Evolutionary conservation across 2,113 vertebrate species (phyloP).

Genomic region (Eubucco bourcierii): DNA sequence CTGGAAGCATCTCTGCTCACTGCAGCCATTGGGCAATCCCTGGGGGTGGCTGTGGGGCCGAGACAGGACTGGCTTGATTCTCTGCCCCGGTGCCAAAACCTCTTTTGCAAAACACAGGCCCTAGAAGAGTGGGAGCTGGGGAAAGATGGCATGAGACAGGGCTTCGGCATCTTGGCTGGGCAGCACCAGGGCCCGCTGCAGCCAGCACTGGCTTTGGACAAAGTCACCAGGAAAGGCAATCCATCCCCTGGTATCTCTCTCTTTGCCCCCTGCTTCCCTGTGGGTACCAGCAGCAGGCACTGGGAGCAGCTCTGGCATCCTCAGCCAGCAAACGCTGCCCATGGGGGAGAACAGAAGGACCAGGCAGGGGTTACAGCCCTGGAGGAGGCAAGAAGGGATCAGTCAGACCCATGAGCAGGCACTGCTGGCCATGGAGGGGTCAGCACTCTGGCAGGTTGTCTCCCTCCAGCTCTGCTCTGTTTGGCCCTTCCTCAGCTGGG

Average conservation of each 20-base stretch:
- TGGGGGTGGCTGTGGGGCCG: fast-evolving
- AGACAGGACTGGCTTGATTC: background rate
- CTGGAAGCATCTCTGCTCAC: background rate
- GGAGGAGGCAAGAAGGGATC: background rate
- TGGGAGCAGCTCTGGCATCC: background rate
- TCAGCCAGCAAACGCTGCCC: background rate
- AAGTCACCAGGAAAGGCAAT: background rate
- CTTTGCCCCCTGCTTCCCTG: background rate
- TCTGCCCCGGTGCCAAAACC: background rate
- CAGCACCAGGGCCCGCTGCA: background rate
- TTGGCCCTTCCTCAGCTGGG: background rate
- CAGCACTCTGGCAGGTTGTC: background rate
- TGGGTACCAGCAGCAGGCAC: background rate
- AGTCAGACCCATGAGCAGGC: fast-evolving
- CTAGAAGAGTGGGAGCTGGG: background rate
- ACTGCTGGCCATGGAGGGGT: background rate
- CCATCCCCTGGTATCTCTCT: fast-evolving
- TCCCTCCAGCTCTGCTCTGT: background rate
- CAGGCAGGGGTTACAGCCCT: background rate
- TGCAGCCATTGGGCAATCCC: background rate
- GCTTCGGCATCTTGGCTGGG: background rate
- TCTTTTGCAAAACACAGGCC: background rate
- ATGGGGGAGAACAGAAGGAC: background rate
- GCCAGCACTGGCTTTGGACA: background rate
- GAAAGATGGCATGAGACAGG: fast-evolving